These are phyloP conservation scores for Agrotis clavis DNA, from an alignment of 2,888 invertebrate genomes.

Conservation along the genomic window DNA sequence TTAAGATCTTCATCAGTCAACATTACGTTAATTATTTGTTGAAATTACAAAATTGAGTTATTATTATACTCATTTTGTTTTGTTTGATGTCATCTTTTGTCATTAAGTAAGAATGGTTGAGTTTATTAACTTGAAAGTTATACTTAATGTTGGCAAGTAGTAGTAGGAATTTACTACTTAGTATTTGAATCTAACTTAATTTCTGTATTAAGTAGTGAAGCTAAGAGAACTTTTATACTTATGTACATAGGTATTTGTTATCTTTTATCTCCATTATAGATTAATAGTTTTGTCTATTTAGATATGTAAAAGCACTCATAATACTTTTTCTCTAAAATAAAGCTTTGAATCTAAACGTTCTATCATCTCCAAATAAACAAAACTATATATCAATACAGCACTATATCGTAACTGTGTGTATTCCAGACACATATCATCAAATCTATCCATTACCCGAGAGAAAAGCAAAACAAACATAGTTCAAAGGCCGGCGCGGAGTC, in stretches of 20 bases:
- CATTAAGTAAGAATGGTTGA: conserved; percentile 16
- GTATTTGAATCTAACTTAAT: conserved; percentile 1
- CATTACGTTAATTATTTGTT: conserved; percentile 48
- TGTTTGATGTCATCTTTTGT: conserved; percentile 22
- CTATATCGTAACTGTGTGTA: conserved; percentile 6
- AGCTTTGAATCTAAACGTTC: not conserved
- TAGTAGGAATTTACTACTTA: not conserved
- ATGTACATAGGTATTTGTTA: not conserved
- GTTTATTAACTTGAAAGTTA: conserved; percentile 8
- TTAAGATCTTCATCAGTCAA: conserved; percentile 51
- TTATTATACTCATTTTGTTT: conserved; percentile 26
- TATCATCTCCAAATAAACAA: conserved; percentile 14
- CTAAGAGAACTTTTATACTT: not conserved
- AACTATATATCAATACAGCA: not conserved
- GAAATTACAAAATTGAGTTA: conserved; percentile 35
- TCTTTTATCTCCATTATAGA: not conserved
- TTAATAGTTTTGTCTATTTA: not conserved
- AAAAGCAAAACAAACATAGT: conserved; percentile 55
- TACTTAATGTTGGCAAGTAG: not conserved
- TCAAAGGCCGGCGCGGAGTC: conserved; percentile 48
- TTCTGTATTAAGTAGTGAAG: not conserved
- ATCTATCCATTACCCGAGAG: conserved; percentile 46
- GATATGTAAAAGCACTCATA: not conserved
- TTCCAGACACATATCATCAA: conserved; percentile 46
- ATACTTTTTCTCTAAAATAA: not conserved